Conservation (phyloP, 2,797 vertebrate genomes). For the Alcedo quadribrachys region DNA sequence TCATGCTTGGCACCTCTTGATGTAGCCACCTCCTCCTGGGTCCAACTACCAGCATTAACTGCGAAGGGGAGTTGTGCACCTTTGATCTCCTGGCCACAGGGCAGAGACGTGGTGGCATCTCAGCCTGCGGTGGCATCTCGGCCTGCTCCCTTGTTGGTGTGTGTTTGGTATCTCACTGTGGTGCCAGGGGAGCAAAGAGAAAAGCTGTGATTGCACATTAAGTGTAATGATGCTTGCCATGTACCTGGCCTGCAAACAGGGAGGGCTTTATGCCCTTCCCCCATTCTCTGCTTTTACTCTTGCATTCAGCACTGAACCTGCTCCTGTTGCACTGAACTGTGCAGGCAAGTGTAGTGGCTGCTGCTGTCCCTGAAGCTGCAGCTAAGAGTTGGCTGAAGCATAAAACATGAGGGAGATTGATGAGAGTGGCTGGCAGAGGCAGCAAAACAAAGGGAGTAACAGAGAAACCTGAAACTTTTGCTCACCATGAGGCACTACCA, state of each 20-base stretch:
- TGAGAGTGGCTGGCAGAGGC: background rate
- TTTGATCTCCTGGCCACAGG: constrained; percentile 21
- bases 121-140: background rate
- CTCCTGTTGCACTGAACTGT: background rate
- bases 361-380: background rate
- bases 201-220: background rate
- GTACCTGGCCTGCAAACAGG: background rate
- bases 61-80: background rate
- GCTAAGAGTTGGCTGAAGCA: background rate
- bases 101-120: background rate
- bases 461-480: background rate
- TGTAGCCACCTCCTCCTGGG: background rate
- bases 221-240: background rate
- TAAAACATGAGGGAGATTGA: background rate
- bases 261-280: background rate
- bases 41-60: background rate
- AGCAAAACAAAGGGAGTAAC: background rate
- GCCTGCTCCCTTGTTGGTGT: background rate
- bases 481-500: background rate
- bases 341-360: background rate
- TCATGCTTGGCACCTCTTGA: background rate
- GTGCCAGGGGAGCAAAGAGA: background rate
- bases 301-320: background rate
- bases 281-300: background rate
- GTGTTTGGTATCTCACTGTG: fast-evolving